Evolutionary conservation across 1,140 invertebrate genomes (phyloP).

Genomic region (Drosophila virilis): DNA sequence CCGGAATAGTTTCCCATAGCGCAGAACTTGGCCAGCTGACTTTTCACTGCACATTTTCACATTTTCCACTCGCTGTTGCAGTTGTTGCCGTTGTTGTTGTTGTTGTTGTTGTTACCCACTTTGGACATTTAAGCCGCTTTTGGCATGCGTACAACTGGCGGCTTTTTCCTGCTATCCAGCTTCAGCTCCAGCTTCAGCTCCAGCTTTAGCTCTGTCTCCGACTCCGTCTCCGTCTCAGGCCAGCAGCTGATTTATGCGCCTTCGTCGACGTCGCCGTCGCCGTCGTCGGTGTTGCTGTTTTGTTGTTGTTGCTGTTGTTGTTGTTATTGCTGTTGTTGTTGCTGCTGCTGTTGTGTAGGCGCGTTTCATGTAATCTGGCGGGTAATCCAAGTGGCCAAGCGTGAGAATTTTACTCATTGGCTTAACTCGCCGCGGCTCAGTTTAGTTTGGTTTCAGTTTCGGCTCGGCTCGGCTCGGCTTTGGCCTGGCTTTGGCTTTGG

Average conservation of each 20-base stretch:
- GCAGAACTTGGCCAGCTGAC: slow-evolving; percentile 69
- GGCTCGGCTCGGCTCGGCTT: neutral
- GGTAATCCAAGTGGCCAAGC: slow-evolving; percentile 80
- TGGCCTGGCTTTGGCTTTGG: slow-evolving; percentile 8
- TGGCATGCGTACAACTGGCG: slow-evolving; percentile 81
- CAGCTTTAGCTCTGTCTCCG: slow-evolving; percentile 33
- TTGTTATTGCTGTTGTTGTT: slow-evolving; percentile 16
- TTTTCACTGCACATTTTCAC: slow-evolving; percentile 80
- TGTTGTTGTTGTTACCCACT: slow-evolving; percentile 72
- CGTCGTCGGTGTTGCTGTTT: slow-evolving; percentile 11
- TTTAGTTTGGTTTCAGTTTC: neutral
- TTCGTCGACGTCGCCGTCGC: slow-evolving; percentile 13
- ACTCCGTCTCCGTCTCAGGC: slow-evolving; percentile 16
- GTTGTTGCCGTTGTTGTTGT: slow-evolving; percentile 5
- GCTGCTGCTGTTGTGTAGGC: slow-evolving; percentile 65
- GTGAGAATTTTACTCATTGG: slow-evolving; percentile 78
- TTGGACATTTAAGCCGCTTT: slow-evolving; percentile 83
- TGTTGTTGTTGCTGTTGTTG: slow-evolving; percentile 25
- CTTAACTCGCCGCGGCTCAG: slow-evolving; percentile 23
- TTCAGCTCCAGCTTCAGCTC: slow-evolving; percentile 12
- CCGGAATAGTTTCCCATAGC: slow-evolving; percentile 64
- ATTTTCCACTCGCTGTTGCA: slow-evolving; percentile 65
- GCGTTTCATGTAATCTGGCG: slow-evolving; percentile 81
- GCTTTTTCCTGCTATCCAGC: slow-evolving; percentile 56
- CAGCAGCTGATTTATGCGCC: slow-evolving; percentile 75